Base-by-base conservation (phyloP, 2,888 invertebrate genomes). In the Panzeria rudis region DNA sequence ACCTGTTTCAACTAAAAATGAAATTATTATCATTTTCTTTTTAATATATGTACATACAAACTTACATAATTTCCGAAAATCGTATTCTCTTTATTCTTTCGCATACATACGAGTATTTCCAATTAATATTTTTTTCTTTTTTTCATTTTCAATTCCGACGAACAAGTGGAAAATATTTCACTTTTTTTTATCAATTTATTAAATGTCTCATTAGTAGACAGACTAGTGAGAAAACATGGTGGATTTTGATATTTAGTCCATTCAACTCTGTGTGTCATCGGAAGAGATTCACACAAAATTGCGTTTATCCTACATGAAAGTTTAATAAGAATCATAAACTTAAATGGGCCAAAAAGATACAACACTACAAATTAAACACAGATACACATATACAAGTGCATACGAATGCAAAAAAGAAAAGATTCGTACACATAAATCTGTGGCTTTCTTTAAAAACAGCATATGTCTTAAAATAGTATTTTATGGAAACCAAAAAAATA, bases 181-280 rank as follows among this genome's bases (percentile, higher is more conserved):
- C n/a, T 41, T 32, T 64, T 35, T 56, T 32, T 62, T 69, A 56
- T 15, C 68, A 73, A 69, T 83, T 78, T 64, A 47, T 23, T n/a
- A 25, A 64, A 44, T 64, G 64, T 56, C 44, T 79, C 64, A 79
- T 35, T 64, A 54, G 17, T 50, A 38, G 15, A 66, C 23, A 38
- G 15, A 66, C 23, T 56, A 38, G 20, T 72, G 64, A 64, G 35
- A 54, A 25, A 72, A 80, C 17, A 64, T 54, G 13, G 23, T 29
- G 29, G 11, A 56, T 76, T 56, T 76, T 68, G n/a, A 29, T 62
- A 47, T 52, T 61, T 62, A 64, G 69, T 77, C n/a, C 76, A 68
- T 73, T 83, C 73, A 75, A 79, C 73, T 77, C 73, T 82, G 77
- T 78, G 78, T 85, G 78, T 85, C 85, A 85, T 75, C 69, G n/a